Conservation (phyloP, 2,888 invertebrate species). For the Drosophila nr. perissopoda region DNA sequence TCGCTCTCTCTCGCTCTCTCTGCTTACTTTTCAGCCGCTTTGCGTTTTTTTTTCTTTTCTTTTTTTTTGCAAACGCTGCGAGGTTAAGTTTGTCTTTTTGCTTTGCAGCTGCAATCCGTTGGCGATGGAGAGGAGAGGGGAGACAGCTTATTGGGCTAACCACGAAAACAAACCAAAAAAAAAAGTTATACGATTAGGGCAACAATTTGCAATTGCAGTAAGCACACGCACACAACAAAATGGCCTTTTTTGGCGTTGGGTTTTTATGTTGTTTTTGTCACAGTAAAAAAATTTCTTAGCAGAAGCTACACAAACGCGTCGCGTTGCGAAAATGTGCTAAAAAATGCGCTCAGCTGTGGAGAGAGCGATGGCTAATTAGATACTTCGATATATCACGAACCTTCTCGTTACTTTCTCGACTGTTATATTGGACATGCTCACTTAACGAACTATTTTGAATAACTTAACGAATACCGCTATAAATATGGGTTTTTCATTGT, state of each 20-base stretch:
- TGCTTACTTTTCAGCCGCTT: constrained; percentile 36
- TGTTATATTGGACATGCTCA: constrained; percentile 9
- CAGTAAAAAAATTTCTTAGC: constrained; percentile 71
- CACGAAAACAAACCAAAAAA: constrained; percentile 56
- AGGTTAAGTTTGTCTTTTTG: constrained; percentile 73
- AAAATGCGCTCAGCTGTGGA: constrained; percentile 67
- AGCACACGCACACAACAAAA: constrained; percentile 47
- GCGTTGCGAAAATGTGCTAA: constrained; percentile 69
- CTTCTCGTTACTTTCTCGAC: background rate
- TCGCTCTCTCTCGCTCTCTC: constrained; percentile 27
- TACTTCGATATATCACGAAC: constrained; percentile 35
- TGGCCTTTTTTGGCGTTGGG: constrained; percentile 22
- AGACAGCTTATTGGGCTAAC: constrained; percentile 34
- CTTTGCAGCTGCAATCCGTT: constrained; percentile 57
- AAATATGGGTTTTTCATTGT: background rate
- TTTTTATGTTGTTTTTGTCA: constrained; percentile 65
- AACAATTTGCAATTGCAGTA: constrained; percentile 46
- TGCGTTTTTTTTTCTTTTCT: constrained; percentile 34
- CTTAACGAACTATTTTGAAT: constrained; percentile 12
- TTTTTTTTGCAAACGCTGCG: constrained; percentile 63
- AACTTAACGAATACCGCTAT: background rate
- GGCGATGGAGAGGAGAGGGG: constrained; percentile 35
- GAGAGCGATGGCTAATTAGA: constrained; percentile 15
- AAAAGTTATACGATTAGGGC: constrained; percentile 43
- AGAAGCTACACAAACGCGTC: constrained; percentile 67